Conservation (phyloP, 2,888 invertebrate genomes). For the Agrochola macilenta region DNA sequence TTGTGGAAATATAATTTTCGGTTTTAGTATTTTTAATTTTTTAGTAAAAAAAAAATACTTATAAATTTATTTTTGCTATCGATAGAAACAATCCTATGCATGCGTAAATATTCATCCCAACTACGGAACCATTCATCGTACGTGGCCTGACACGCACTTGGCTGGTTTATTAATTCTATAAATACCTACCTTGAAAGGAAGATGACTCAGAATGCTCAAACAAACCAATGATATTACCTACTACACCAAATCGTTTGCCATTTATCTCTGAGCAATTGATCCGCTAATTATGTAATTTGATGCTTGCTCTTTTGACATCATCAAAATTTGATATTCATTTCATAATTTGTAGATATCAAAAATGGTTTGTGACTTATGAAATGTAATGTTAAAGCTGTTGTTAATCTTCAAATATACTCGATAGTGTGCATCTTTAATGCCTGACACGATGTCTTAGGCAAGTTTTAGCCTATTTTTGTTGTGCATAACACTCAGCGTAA, state of each 20-base stretch:
- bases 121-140: neutral
- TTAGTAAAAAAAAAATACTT: no score
- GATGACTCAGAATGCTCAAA: neutral
- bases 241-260: neutral
- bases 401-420: constrained; percentile 15
- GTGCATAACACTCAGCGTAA: neutral
- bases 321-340: constrained; percentile 25
- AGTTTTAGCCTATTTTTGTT: constrained; percentile 23
- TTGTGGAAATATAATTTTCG: no score
- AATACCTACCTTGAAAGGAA: neutral
- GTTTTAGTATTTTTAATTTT: no score
- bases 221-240: neutral
- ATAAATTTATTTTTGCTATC: neutral
- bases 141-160: neutral
- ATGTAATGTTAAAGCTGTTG: constrained; percentile 27
- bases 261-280: constrained; percentile 24
- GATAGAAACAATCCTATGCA: neutral
- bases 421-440: constrained; percentile 11
- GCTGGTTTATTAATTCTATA: neutral
- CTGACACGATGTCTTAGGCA: constrained; percentile 11
- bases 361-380: constrained; percentile 28
- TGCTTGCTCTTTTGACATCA: constrained; percentile 24
- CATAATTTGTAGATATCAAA: constrained; percentile 33
- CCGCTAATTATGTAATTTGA: constrained; percentile 36
- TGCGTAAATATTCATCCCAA: neutral